Evolutionary conservation across 2,888 invertebrate genomes (phyloP), one percentile per base, ranked within the genome.

Genomic region (Drosophila buzzatii): DNA sequence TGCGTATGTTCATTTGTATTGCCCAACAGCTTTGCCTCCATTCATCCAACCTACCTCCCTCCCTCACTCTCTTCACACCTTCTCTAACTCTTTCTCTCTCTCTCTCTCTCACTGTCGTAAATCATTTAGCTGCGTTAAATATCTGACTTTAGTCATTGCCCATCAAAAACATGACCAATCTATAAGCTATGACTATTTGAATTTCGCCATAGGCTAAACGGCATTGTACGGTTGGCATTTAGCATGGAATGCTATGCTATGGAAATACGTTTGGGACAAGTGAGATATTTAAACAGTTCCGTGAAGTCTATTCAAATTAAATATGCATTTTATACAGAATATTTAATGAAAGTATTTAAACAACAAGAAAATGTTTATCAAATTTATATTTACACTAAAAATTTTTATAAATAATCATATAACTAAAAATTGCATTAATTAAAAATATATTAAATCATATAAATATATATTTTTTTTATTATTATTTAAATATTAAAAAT

Each of bases 1-100:
- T 89, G 85, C 89, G 85, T 85, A 89, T 84, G 68, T 79, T 85
- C 76, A 84, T 84, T 89, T 89, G 82, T 81, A 75, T 81, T 76
- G 76, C 65, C 70, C 44, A 59, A 51, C 55, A 53, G n/a, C 35
- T 27, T 20, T 9, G 31, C 18, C 56, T 18, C 44, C 55, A 63
- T 23, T 37, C 44, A 27, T 27, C 27, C 27, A 4, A 23, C 23
- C 27, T 23, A 59, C 44, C 27, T 35, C 53, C 16, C 20, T 53
- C 33, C 18, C 31, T 27, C 3, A 35, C 42, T 33, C 18, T 51
- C 49, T 57, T 16, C 35, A 37, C 58, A 47, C 58, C 45, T 58
- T 27, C 41, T 33, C 7, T 20, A 33, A 20, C 33, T 23, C 58
- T 45, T 20, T 56, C 59, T 39, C 27, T 18, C 33, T 58, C 41